Conservation (phyloP, 2,888 invertebrate genomes). For the Ectropis crepuscularia region DNA sequence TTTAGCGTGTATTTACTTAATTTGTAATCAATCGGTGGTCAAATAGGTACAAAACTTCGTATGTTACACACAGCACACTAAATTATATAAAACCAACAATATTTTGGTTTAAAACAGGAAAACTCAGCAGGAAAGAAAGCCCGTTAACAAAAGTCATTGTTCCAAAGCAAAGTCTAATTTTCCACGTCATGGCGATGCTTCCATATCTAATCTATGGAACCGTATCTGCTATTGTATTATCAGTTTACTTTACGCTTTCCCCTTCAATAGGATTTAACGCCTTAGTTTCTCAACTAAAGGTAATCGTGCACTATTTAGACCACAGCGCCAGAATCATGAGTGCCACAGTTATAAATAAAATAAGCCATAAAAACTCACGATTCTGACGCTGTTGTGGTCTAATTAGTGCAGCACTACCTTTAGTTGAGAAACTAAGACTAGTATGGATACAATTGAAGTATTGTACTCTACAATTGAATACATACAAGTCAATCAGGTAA, state of each 20-base stretch:
- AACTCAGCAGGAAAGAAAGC: constrained; percentile 6
- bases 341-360: no score
- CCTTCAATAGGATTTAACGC: constrained; percentile 28
- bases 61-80: no score
- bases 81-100: not conserved
- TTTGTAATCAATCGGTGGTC: no score
- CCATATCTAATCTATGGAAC: constrained; percentile 26
- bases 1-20: no score
- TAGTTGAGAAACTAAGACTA: no score
- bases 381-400: no score
- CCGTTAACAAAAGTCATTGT: constrained; percentile 17
- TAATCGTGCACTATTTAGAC: constrained; percentile 13
- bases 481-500: no score
- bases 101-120: constrained; percentile 1
- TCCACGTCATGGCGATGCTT: constrained; percentile 27
- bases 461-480: no score
- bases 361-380: no score
- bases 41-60: no score
- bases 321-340: not conserved
- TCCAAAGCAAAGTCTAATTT: constrained; percentile 25
- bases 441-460: no score
- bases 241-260: constrained; percentile 27
- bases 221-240: constrained; percentile 24
- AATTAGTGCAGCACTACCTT: no score
- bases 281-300: constrained; percentile 13